A percentile compares a stretch with the other conserved stretches of the same genome.
Conservation (phyloP, 2,797 vertebrate species). For the Tangara arthus region DNA sequence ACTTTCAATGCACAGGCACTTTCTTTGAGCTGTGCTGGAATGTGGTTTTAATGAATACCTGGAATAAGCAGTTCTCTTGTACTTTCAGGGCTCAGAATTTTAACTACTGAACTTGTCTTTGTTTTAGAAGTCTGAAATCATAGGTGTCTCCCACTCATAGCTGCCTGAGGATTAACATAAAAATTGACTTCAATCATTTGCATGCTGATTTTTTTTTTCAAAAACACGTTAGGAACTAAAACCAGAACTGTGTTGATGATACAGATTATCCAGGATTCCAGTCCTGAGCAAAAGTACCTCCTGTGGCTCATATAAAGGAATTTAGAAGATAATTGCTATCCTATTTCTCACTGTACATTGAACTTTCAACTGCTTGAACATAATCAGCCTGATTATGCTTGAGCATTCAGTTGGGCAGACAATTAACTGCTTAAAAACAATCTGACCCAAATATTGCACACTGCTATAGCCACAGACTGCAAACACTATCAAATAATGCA, state of each 20-base stretch:
- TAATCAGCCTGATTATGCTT: background rate
- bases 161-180: background rate
- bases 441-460: background rate
- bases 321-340: background rate
- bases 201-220: background rate
- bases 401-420: background rate
- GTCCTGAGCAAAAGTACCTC: background rate
- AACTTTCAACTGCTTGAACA: conserved; percentile 13
- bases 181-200: background rate
- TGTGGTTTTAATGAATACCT: background rate
- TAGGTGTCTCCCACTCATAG: background rate
- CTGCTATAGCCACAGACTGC: background rate
- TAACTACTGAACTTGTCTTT: background rate
- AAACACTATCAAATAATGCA: background rate
- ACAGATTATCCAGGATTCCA: background rate
- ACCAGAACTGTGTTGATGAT: background rate
- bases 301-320: background rate
- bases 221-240: background rate
- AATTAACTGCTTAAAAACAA: background rate
- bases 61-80: background rate
- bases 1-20: background rate
- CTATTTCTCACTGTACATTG: background rate
- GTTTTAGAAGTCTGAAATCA: background rate
- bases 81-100: background rate
- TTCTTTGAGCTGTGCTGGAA: background rate